Base-by-base conservation (phyloP, 2,797 vertebrate genomes). In the Typhlichthys subterraneus region DNA sequence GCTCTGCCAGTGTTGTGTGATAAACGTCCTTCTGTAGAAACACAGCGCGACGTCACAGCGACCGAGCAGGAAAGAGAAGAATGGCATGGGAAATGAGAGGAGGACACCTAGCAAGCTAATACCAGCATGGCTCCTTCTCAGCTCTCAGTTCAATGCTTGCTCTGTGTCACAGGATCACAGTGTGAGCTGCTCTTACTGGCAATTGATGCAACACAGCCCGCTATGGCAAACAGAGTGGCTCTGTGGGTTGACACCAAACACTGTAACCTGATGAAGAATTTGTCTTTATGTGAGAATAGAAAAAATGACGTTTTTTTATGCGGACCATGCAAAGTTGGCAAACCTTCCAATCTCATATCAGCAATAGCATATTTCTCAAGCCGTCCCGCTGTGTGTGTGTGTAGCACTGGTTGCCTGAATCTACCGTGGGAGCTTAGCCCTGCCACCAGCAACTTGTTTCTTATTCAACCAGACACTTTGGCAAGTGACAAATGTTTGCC, bases 1-100 rank as follows among this genome's bases (percentile, higher is more conserved):
- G 73, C 61, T 14, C 29, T 57, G 61, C 76, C 59, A 65, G 67
- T 65, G 78, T 77, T 70, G 71, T 62, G 10, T 79, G 79, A 84
- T 71, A 81, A 84, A 88, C 73, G 66, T 70, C 77, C 69, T 77
- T 80, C 72, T 23, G 45, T 65, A 59, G 53, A 82, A 81, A 8
- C 57, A 45, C 71, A 71, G 67, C 82, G 72, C 80, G 80, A 73
- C 69, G 82, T 76, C 65, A 50, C 51, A 73, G 75, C 57, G 46
- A 52, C 6, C 0, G 33, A 38, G 33, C 8, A 38, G 6, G 8
- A 38, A 38, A 9, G 33, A 23, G 23, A 23, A 23, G 23, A 2
- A 23, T 23, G 19, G 2, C 23, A 3, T 23, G 23, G 23, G 23
- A 23, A 23, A 23, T 23, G 23, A 23, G 19, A 19, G 23, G 23